Base-by-base conservation (phyloP, 2,888 invertebrate genomes). In the Aromia moschata region DNA sequence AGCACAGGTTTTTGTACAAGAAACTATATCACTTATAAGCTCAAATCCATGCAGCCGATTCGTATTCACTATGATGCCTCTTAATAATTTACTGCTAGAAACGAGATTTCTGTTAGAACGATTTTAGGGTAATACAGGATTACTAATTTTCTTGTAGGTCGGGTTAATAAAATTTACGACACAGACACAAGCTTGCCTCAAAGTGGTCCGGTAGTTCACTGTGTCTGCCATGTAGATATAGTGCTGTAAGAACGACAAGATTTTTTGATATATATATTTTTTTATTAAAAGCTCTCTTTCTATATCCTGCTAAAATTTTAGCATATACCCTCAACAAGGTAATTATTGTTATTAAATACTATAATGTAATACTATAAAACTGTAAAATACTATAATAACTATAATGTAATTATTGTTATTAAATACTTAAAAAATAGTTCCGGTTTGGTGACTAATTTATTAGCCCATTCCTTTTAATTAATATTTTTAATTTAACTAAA, bases 211-310 rank as follows among this genome's bases (percentile, higher is more conserved):
- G 86, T 87, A 87, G 84, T 85, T 86, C 84, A 86, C 85, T 83
- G 86, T 84, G 84, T 89, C 89, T 79, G 81, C 82, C 84, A 84
- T 84, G 84, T 85, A 84, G 85, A 87, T 56, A 87, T 88, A 87
- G 87, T 88, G 89, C 89, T 89, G 89, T 82, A 89, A 89, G 86
- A 86, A 88, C 85, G 85, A 86, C 79, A 82, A 84, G 81, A 81
- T 65, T 64, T 62, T 64, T 66, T 53, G 53, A 38, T 25, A 47
- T n/a, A n/a, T n/a, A n/a, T 33, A 1, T 56, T 41, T 46, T 40
- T 12, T 45, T 25, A 47, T 62, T 44, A 56, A 41, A 41, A n/a
- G n/a, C n/a, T 31, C 10, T 30, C 18, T 33, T 52, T 65, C 52
- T 41, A 52, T 52, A 52, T 52, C 52, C 31, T 52, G 52, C 31